Percentiles rank a stretch among this genome's conserved stretches.
Conservation (phyloP, 2,888 invertebrate genomes). For the Athalia circularis region DNA sequence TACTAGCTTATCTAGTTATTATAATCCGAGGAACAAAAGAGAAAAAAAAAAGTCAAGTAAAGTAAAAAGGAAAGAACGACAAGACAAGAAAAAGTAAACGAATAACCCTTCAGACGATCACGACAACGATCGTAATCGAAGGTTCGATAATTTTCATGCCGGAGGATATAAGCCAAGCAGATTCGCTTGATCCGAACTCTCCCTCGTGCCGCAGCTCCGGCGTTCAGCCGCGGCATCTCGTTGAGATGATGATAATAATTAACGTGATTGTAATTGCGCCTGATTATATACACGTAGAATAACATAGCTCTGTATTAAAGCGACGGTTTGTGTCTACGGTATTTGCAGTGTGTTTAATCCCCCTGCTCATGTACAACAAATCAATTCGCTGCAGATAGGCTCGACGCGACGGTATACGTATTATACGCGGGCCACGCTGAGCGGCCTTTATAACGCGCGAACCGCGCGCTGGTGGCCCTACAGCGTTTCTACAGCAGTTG, state of each 20-base stretch:
- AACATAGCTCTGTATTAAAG: constrained; percentile 51
- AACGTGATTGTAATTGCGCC: constrained; percentile 71
- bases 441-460: constrained; percentile 43
- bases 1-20: neutral
- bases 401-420: neutral
- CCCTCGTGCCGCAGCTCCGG: neutral
- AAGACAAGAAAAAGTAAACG: no score
- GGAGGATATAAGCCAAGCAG: no score
- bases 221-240: neutral
- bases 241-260: constrained; percentile 9
- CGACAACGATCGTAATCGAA: no score
- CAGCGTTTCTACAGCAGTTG: constrained; percentile 7
- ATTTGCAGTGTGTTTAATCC: constrained; percentile 62
- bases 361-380: constrained; percentile 59
- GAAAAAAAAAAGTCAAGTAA: neutral
- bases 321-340: constrained; percentile 47
- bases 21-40: neutral
- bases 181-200: no score
- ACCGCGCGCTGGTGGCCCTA: neutral
- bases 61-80: no score
- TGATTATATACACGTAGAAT: constrained; percentile 66
- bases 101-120: no score
- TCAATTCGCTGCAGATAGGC: constrained; percentile 55
- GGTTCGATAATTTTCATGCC: no score
- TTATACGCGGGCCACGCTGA: constrained; percentile 17